A percentile compares a stretch with the other conserved stretches of the same genome.
Evolutionary conservation across 2,797 vertebrate genomes (phyloP).

Genomic region (Menidia menidia): DNA sequence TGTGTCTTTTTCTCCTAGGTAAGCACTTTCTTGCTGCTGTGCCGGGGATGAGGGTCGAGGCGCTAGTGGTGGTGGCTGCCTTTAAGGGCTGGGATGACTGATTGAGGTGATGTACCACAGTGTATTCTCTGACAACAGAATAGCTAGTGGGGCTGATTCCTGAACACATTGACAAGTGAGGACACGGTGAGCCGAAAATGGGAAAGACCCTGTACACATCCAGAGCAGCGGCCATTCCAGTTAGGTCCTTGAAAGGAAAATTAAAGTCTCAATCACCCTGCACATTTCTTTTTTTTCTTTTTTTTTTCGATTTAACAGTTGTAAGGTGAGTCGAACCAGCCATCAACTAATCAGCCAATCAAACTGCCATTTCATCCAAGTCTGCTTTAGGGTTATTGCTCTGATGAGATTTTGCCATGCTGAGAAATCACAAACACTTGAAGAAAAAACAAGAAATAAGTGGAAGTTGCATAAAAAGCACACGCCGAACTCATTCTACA

Average conservation of each 20-base stretch:
- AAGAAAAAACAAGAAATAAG: not conserved
- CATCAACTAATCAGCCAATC: conserved; percentile 14
- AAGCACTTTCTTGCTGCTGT: conserved; percentile 82
- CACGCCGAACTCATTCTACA: not conserved
- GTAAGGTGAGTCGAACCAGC: not conserved
- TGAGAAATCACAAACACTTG: not conserved
- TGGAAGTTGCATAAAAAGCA: not conserved
- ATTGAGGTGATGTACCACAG: conserved; percentile 84
- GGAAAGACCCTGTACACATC: conserved; percentile 15
- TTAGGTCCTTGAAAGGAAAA: conserved; percentile 20
- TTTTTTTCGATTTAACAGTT: conserved; percentile 5
- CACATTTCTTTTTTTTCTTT: conserved; percentile 1
- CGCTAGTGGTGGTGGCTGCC: conserved; percentile 66
- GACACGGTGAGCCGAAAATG: conserved; percentile 34
- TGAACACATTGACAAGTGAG: conserved; percentile 58
- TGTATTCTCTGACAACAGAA: conserved; percentile 73
- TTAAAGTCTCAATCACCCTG: conserved; percentile 4
- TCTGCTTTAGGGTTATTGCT: not conserved
- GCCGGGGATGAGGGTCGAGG: conserved; percentile 72
- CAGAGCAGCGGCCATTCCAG: conserved; percentile 4
- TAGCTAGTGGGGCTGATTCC: conserved; percentile 64
- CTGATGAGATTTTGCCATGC: not conserved
- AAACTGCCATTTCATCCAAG: not conserved
- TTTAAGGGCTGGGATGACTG: conserved; percentile 76
- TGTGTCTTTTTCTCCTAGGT: conserved; percentile 84